Evolutionary conservation across 1,140 invertebrate genomes (phyloP), one percentile per base, ranked within the genome.

Genomic region (Drosophila lacertosa): DNA sequence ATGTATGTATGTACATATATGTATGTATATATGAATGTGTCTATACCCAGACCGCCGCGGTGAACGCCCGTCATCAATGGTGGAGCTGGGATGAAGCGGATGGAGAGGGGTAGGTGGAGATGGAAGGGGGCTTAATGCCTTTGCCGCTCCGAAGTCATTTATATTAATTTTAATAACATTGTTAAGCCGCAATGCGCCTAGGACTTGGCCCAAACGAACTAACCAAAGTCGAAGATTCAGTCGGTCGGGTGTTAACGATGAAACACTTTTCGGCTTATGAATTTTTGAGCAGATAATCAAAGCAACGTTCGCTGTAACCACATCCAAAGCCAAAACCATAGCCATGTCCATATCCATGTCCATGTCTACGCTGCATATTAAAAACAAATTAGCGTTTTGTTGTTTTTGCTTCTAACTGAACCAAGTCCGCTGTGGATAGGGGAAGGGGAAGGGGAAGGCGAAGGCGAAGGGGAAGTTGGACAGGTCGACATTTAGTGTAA

Each of bases 141-240:
- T 53, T 47, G 63, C 68, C 45, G 47, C 53, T 32, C 48, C 16
- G 54, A 48, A 75, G 64, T 88, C 83, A 88, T 88, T 88, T 89
- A 88, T 88, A 88, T 73, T 89, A 82, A 88, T 89, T 89, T 88
- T 88, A 88, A 88, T 88, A 88, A 88, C 77, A 88, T 89, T 89
- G 83, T 88, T 88, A 88, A 79, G 66, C 65, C 63, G 35, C 45
- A 74, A 33, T 64, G 33, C 57, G 68, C 37, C 58, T 65, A 59
- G 13, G 39, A 68, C 26, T 70, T 60, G 20, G 44, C 26, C 62
- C 10, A 66, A 51, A 45, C 29, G 47, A 33, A 16, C 47, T n/a
- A 29, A 10, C 11, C 24, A 20, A 20, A 40, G 18, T 47, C 15
- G 24, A 26, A 39, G 33, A 16, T 11, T 42, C 10, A 18, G 9